These are phyloP conservation scores for Oryctes rhinoceros DNA, from an alignment of 1,140 invertebrate species.

Conservation along the genomic window DNA sequence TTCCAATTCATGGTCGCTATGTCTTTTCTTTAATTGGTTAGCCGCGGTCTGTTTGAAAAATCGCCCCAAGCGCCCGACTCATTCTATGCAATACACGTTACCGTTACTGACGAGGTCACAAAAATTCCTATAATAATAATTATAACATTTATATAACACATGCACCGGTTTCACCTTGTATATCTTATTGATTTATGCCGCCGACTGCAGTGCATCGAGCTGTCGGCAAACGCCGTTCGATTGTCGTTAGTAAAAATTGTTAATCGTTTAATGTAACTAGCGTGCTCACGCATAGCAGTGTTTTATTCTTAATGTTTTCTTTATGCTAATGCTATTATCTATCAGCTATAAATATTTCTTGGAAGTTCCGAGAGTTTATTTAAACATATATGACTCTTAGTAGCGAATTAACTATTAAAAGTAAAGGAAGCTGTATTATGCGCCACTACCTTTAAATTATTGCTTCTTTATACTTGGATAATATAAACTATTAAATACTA, in stretches of 20 bases:
- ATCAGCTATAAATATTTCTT: neutral
- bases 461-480: too few relatives aligned
- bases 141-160: slow-evolving; percentile 37
- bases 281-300: neutral
- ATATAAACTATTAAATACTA: too few relatives aligned
- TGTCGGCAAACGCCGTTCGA: neutral
- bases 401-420: too few relatives aligned
- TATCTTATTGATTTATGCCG: slow-evolving; percentile 35
- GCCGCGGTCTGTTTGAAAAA: slow-evolving; percentile 15
- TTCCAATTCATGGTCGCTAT: slow-evolving; percentile 5
- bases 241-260: neutral
- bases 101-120: slow-evolving; percentile 28
- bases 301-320: neutral
- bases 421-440: too few relatives aligned
- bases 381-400: neutral
- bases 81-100: neutral
- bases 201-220: slow-evolving; percentile 22
- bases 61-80: neutral
- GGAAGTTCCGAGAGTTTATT: neutral
- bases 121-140: slow-evolving; percentile 29
- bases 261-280: slow-evolving; percentile 13
- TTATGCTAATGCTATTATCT: neutral
- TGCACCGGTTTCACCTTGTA: slow-evolving; percentile 18
- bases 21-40: slow-evolving; percentile 18
- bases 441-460: too few relatives aligned